Conservation (phyloP, 1,140 invertebrate genomes). For the Acromyrmex charruanus region DNA sequence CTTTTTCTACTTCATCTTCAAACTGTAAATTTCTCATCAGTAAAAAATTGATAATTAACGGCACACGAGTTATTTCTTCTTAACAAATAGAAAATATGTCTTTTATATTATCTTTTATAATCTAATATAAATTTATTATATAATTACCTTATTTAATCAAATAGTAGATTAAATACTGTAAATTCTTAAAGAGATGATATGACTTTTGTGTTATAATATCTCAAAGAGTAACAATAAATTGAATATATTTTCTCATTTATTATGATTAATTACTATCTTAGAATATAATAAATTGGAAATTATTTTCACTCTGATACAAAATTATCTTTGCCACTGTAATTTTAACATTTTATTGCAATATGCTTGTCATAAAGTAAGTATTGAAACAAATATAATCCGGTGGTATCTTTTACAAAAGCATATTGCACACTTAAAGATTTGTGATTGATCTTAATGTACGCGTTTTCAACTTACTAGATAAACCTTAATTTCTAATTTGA, state of each 20-base stretch:
- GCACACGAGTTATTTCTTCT: neutral
- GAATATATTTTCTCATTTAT: neutral
- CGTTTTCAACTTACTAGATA: neutral
- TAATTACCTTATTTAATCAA: neutral
- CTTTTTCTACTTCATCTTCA: neutral
- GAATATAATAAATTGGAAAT: neutral
- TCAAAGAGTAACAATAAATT: neutral
- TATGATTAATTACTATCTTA: neutral
- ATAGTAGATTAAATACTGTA: neutral
- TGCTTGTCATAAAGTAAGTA: neutral
- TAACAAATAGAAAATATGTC: neutral
- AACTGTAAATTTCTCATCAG: neutral
- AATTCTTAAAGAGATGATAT: neutral
- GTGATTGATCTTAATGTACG: neutral
- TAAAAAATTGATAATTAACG: neutral
- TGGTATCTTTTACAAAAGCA: conserved; percentile 1
- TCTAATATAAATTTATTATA: neutral
- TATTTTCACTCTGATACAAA: neutral
- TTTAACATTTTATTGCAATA: conserved; percentile 14
- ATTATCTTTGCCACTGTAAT: conserved; percentile 2
- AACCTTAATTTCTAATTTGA: conserved; percentile 53
- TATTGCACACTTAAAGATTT: conserved; percentile 19
- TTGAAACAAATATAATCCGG: conserved; percentile 13
- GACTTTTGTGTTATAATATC: neutral
- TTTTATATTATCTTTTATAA: neutral